Base-by-base conservation (phyloP, 2,797 vertebrate genomes). In the Sylvia borin region DNA sequence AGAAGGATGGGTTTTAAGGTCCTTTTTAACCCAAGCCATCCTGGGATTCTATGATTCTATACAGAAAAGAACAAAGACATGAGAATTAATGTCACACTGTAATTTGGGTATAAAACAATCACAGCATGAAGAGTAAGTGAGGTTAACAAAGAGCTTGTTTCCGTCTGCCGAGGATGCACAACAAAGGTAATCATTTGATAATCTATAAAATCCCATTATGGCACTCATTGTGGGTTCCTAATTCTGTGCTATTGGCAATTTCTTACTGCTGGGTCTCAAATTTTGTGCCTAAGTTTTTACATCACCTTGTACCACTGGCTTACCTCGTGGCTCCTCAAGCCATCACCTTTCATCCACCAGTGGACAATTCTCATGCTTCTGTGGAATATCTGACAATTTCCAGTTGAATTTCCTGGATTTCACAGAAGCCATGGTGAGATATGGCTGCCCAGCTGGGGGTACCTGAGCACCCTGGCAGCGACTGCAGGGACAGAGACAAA, bases 391-490 rank as follows among this genome's bases (percentile, higher is more conserved):
- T 25, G 51, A 55, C 67, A 21, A 24, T 70, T 82, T 73, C 47
- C 60, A 67, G 50, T 31, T 80, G 36, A 36, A 36, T 36, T 36
- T 36, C 20, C 64, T 22, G 3, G 11, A 4, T 62, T 25, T 18
- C 79, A 53, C 31, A 70, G 29, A 20, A 81, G 86, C 32, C 13
- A 43, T 36, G 61, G 91, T 7, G 26, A 43, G 91, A 95, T 38
- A 58, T 43, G 88, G 85, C 72, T 93, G 57, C 89, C 88, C 92
- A 93, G 92, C 80, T 92, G 91, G 88, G 76, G 45, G 26, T 6
- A 62, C 43, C 91, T 66, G 87, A 81, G 92, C 34, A 24, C 26
- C 7, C 0, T 7, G 64, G 72, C 80, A 61, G 91, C 7, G n/a
- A 3, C 65, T 32, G 47, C 88, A 90, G 64, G 61, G 84, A 72